phyloP scores from a whole-genome alignment of 2,113 vertebrate species.

The Narcine bancroftii region DNA sequence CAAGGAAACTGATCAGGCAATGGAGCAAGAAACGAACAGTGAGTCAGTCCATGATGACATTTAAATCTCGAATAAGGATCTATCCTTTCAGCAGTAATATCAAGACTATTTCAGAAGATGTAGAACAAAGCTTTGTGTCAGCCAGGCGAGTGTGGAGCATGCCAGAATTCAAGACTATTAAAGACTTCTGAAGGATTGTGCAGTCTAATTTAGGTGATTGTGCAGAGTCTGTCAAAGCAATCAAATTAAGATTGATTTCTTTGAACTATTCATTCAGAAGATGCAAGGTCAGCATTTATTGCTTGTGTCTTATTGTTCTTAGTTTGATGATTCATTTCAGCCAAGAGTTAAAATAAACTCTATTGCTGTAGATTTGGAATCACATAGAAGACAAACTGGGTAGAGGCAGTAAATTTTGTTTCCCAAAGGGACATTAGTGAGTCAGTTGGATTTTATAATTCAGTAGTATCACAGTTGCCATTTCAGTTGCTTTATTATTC shows the following conservation, averaged over 20 bases:
- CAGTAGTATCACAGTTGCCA: no score
- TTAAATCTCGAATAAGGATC: constrained; percentile 77
- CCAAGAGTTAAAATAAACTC: no score
- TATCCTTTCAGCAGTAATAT: constrained; percentile 80
- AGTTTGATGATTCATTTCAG: no score
- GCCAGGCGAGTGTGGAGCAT: constrained; percentile 78
- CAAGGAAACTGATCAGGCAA: constrained; percentile 69
- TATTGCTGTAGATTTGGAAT: no score
- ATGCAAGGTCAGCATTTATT: no score
- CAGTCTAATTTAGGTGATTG: constrained; percentile 37
- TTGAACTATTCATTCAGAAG: neutral
- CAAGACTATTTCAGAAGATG: constrained; percentile 85
- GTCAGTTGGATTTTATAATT: no score
- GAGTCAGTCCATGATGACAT: constrained; percentile 69
- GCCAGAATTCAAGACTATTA: constrained; percentile 74
- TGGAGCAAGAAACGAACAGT: constrained; percentile 78
- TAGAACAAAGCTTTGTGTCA: constrained; percentile 65
- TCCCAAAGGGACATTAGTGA: no score
- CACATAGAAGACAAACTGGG: no score
- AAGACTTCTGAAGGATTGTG: constrained; percentile 46
- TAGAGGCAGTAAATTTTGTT: no score
- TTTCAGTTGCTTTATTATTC: no score
- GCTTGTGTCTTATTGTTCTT: no score
- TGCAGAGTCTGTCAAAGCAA: constrained; percentile 38
- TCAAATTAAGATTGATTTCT: constrained; percentile 8